phyloP scores from a whole-genome alignment of 2,888 invertebrate species.

The Drosophila mettleri region DNA sequence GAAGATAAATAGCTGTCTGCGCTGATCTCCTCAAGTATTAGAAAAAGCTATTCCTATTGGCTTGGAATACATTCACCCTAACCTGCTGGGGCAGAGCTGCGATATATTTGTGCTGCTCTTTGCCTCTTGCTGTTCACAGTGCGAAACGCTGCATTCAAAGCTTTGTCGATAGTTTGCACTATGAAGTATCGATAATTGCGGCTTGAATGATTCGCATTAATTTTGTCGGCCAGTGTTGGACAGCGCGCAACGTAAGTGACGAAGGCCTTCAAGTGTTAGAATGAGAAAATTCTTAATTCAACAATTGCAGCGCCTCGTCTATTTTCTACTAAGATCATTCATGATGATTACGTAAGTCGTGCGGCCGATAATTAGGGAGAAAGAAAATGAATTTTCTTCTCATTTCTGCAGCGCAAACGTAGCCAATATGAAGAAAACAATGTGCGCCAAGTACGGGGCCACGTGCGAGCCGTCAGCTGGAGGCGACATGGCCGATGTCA shows the following conservation, averaged over 20 bases:
- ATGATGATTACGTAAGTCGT: slow-evolving; percentile 1
- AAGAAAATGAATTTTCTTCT: not conserved
- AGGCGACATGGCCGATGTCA: accelerated
- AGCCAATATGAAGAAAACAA: not conserved
- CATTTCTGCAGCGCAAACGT: not conserved
- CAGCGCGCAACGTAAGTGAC: accelerated
- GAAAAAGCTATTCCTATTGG: too few species aligned
- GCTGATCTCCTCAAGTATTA: too few species aligned
- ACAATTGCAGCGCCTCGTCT: not conserved
- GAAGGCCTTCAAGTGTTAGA: not conserved
- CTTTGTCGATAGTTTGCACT: not conserved
- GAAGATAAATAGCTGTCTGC: too few species aligned
- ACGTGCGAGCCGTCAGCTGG: accelerated
- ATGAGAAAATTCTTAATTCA: not conserved
- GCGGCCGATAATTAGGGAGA: not conserved
- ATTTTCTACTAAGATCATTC: not conserved
- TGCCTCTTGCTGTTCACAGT: too few species aligned
- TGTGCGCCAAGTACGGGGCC: not conserved
- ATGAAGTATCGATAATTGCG: not conserved
- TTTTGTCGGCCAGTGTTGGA: not conserved
- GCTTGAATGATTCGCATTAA: too few species aligned
- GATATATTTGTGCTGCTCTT: too few species aligned
- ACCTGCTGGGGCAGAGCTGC: too few species aligned
- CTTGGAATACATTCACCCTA: too few species aligned
- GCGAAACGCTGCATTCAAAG: not conserved